Conservation (phyloP, 2,797 vertebrate genomes). For the Sarcophilus harrisii region DNA sequence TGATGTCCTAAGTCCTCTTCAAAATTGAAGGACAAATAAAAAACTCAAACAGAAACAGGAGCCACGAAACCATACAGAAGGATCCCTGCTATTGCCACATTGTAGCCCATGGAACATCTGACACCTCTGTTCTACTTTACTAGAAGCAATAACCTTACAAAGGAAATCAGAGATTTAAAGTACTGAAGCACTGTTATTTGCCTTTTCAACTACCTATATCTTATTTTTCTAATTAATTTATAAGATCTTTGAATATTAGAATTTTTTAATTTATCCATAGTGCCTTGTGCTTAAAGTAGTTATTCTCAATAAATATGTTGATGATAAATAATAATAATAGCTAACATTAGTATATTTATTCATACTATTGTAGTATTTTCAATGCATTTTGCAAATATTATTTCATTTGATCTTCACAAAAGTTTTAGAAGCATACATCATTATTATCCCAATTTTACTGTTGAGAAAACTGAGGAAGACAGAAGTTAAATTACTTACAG, state of each 20-base stretch:
- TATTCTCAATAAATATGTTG: not conserved
- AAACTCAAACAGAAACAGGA: not conserved
- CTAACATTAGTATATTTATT: not conserved
- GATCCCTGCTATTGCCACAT: not conserved
- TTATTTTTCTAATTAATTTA: not conserved
- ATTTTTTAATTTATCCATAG: not conserved
- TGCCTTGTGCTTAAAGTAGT: not conserved
- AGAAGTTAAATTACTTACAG: not conserved
- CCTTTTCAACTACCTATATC: not conserved
- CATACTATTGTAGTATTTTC: not conserved
- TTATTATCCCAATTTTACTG: not conserved
- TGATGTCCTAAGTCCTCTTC: too few relatives aligned
- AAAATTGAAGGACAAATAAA: not conserved
- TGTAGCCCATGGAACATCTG: not conserved
- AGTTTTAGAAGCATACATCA: not conserved
- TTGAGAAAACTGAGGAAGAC: not conserved
- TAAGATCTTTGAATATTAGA: not conserved
- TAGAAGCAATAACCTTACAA: not conserved
- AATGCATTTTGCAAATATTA: not conserved
- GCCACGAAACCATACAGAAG: not conserved
- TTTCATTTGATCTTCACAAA: not conserved
- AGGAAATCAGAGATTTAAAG: not conserved
- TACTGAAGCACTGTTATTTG: not conserved
- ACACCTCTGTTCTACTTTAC: not conserved
- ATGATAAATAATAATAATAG: not conserved